Conservation (phyloP, 2,888 invertebrate genomes). For the Agrochola litura region DNA sequence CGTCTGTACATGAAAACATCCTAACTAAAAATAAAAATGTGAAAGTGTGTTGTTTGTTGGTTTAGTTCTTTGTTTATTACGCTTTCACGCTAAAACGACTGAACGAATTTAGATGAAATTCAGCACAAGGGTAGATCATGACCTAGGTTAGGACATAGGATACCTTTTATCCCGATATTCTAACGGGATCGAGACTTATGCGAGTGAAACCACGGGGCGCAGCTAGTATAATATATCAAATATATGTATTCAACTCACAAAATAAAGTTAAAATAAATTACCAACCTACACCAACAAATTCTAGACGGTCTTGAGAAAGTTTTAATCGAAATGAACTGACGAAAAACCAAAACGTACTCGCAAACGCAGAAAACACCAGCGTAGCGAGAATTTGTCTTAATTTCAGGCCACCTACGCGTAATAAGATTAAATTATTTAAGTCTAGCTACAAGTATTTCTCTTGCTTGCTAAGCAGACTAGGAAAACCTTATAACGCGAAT, state of each 20-base stretch:
- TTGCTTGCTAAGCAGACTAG: constrained; percentile 55
- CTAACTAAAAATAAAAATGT: no score
- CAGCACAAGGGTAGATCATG: no score
- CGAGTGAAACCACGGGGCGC: no score
- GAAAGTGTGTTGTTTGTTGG: no score
- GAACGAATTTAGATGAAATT: no score
- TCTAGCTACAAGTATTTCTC: constrained; percentile 33
- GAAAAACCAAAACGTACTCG: constrained; percentile 61
- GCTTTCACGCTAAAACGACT: no score
- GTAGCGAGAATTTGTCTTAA: constrained; percentile 61
- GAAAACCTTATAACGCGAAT: constrained; percentile 32
- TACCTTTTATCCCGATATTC: no score
- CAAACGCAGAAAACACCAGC: constrained; percentile 69
- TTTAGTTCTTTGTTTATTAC: no score
- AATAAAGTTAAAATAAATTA: constrained; percentile 63
- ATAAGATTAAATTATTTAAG: constrained; percentile 62
- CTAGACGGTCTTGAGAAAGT: constrained; percentile 75
- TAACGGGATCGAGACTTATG: no score
- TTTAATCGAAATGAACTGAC: constrained; percentile 79
- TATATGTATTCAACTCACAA: constrained; percentile 17
- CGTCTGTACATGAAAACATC: no score
- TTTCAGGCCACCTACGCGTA: constrained; percentile 45
- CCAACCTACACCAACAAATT: constrained; percentile 56
- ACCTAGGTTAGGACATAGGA: no score
- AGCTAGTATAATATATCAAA: no score